Conservation (phyloP, 2,113 vertebrate species). For the Mirounga angustirostris region DNA sequence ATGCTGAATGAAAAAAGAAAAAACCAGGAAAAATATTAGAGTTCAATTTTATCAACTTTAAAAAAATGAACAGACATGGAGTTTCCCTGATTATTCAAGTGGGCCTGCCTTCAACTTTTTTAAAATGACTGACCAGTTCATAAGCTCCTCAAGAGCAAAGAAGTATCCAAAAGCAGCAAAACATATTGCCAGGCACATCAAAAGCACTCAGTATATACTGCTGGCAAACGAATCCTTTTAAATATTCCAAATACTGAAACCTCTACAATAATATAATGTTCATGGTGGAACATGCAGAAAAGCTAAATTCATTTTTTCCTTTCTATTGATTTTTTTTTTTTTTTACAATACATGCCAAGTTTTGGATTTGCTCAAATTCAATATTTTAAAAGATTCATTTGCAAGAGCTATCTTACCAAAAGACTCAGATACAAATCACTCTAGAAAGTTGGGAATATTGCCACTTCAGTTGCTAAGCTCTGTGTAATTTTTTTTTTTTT, state of each 20-base stretch:
- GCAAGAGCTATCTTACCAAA: slow-evolving; percentile 46
- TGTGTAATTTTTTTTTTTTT: slow-evolving; percentile 43
- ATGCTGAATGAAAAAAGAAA: neutral
- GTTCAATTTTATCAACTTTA: neutral
- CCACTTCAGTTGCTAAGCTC: slow-evolving; percentile 48
- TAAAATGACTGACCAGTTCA: neutral
- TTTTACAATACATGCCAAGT: neutral
- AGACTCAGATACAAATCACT: slow-evolving; percentile 52
- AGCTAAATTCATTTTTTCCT: neutral
- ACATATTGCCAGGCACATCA: neutral
- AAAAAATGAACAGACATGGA: neutral
- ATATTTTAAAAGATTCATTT: slow-evolving; percentile 43
- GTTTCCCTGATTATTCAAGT: neutral
- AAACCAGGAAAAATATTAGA: neutral
- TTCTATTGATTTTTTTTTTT: neutral
- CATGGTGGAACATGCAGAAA: neutral
- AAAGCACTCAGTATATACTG: neutral
- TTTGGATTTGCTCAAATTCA: slow-evolving; percentile 38
- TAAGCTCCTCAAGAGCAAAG: neutral
- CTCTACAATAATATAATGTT: neutral
- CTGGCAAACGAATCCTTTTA: neutral
- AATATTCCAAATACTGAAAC: neutral
- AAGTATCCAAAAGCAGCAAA: neutral
- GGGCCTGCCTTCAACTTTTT: neutral
- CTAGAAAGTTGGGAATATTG: slow-evolving; percentile 53